These are phyloP conservation scores for Zele albiditarsus DNA, from an alignment of 2,888 invertebrate species.

Conservation along the genomic window DNA sequence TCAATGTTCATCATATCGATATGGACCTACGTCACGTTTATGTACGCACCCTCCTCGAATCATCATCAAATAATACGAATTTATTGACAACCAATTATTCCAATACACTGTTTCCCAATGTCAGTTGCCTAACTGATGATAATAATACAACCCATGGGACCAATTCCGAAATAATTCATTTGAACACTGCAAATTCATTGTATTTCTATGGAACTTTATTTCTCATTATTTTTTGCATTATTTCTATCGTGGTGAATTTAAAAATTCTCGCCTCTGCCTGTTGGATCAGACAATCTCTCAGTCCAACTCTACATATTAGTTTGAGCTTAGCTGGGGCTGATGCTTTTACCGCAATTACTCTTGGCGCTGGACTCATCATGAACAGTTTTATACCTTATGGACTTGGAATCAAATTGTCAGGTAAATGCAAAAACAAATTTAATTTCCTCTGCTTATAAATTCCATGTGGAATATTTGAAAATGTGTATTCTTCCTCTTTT, in stretches of 20 bases:
- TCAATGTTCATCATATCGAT: background rate
- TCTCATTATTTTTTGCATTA: conserved; percentile 73
- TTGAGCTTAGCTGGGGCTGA: conserved; percentile 78
- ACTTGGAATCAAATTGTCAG: conserved; percentile 52
- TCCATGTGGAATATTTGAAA: no score
- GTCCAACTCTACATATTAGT: conserved; percentile 77
- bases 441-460: no score
- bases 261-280: conserved; percentile 75
- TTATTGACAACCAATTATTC: background rate
- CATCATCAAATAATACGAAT: background rate
- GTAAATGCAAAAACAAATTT: conserved; percentile 41
- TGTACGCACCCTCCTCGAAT: background rate
- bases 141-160: background rate
- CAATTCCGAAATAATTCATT: background rate
- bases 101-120: background rate
- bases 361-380: conserved; percentile 75
- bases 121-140: background rate
- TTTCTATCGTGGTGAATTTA: conserved; percentile 75
- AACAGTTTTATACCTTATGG: conserved; percentile 75
- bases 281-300: conserved; percentile 76
- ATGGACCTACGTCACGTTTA: conserved; percentile 1
- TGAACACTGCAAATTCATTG: conserved; percentile 19
- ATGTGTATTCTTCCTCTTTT: no score
- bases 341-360: conserved; percentile 74
- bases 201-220: conserved; percentile 64